Evolutionary conservation across 37 sponge, comb jelly and placozoan genomes (phyloP), one percentile per base, ranked within the genome.

Genomic region (Chondrosia reniformis): DNA sequence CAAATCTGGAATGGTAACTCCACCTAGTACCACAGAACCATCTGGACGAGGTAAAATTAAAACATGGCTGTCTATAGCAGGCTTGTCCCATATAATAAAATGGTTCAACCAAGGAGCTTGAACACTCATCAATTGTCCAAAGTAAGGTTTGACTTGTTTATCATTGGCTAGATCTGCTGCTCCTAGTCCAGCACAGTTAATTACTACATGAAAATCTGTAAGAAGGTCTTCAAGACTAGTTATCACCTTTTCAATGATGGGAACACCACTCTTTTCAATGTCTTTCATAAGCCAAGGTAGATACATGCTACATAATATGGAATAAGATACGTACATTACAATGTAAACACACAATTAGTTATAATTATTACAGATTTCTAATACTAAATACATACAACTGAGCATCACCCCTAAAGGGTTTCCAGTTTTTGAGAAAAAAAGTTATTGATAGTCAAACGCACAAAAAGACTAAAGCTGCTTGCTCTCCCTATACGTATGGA

Each of bases 101-200:
- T 80, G 28, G 55, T 80, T 80, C 33, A 80, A 55, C 81, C 81
- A 80, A 22, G 81, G 81, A 41, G 81, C 81, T 22, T n/a, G 22
- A 45, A 78, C 5, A 24, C 31, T 4, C 71, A 80, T 24, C 6
- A 36, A 5, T 55, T 80, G 81, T 9, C 81, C 81, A 64, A 42
- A 64, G 46, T 44, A 21, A 0, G 81, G 81, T 7, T 31, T 32
- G 15, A 80, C 34, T 4, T 33, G 19, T 17, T 2, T 33, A 55
- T 80, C 81, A 38, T 44, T 72, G 32, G 17, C 27, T 15, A 80
- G 56, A 10, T 66, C 33, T 8, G 12, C 7, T 72, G 81, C 34
- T 67, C 71, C 81, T 49, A 80, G n/a, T 1, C 81, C 81, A 2
- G 81, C 71, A 55, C 81, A 80, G 25, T 80, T 80, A 25, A 80